phyloP scores from a whole-genome alignment of 2,888 invertebrate genomes.

The Ormia ochracea region DNA sequence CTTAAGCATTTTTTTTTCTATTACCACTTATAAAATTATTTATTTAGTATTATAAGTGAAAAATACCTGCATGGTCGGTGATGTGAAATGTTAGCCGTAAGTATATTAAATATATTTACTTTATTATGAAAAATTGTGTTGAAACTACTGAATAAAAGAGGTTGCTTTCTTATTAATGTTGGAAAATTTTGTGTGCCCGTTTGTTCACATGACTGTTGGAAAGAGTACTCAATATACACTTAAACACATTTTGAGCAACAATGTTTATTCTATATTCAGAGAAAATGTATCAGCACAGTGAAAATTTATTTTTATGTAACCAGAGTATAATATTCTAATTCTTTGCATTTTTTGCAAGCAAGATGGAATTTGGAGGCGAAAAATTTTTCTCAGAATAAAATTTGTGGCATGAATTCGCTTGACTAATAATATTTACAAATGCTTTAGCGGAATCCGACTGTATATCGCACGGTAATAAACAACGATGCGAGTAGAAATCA shows the following conservation, averaged over 20 bases:
- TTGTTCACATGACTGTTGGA: slow-evolving; percentile 5
- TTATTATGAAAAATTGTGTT: slow-evolving; percentile 4
- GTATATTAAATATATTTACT: slow-evolving; percentile 19
- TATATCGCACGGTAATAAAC: too few species aligned
- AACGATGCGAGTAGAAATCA: too few species aligned
- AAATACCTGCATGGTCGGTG: slow-evolving; percentile 45
- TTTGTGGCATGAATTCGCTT: too few species aligned
- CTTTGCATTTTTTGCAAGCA: too few species aligned
- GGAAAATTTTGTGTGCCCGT: slow-evolving; percentile 34
- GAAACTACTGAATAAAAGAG: slow-evolving; percentile 13
- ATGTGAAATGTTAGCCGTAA: not conserved
- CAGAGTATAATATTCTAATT: too few species aligned
- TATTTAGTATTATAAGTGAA: not conserved
- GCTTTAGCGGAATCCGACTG: too few species aligned
- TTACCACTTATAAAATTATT: not conserved
- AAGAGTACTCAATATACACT: not conserved
- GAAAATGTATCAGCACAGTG: too few species aligned
- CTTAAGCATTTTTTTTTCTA: not conserved
- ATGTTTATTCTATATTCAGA: not conserved
- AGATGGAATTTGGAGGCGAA: too few species aligned
- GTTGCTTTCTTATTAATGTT: slow-evolving; percentile 7
- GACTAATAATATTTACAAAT: too few species aligned
- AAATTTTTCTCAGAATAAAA: too few species aligned
- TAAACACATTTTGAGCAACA: not conserved
- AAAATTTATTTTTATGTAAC: too few species aligned